A percentile compares a stretch with the other conserved stretches of the same genome.
Evolutionary conservation across 2,888 invertebrate species (phyloP).

Genomic region (Leptinotarsa rubiginosa): DNA sequence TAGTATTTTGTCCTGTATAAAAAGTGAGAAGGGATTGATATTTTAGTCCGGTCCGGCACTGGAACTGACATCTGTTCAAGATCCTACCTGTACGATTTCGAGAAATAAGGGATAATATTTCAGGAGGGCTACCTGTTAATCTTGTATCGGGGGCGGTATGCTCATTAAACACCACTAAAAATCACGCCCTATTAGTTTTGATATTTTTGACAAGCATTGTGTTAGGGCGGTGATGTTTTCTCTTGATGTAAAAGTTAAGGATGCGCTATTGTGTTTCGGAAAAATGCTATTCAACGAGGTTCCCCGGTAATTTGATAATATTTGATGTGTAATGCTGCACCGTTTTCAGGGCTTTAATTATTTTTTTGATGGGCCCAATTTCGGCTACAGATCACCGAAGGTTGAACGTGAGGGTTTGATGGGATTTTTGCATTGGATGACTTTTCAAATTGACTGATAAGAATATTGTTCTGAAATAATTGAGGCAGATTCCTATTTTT

Average conservation of each 20-base stretch:
- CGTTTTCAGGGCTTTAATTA: slow-evolving; percentile 34
- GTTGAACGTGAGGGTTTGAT: slow-evolving; percentile 12
- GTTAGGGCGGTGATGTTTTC: slow-evolving; percentile 49
- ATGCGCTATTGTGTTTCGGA: slow-evolving; percentile 39
- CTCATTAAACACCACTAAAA: slow-evolving; percentile 48
- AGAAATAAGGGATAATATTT: slow-evolving; percentile 51
- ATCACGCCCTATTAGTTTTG: slow-evolving; percentile 47
- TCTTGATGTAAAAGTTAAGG: slow-evolving; percentile 40
- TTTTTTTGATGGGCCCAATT: slow-evolving; percentile 20
- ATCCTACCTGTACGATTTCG: slow-evolving; percentile 28
- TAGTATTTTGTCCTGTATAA: too few species aligned
- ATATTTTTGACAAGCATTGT: slow-evolving; percentile 49
- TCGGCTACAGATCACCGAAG: slow-evolving; percentile 3
- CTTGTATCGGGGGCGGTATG: slow-evolving; percentile 48
- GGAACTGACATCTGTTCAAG: slow-evolving; percentile 39
- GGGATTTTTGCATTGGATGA: slow-evolving; percentile 14
- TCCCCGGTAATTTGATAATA: slow-evolving; percentile 37
- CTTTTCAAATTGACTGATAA: slow-evolving; percentile 10
- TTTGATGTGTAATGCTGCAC: slow-evolving; percentile 40
- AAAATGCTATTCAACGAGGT: slow-evolving; percentile 36
- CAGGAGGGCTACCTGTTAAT: slow-evolving; percentile 54
- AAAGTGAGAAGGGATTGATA: too few species aligned
- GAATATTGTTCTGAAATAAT: neutral
- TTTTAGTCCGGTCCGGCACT: neutral
- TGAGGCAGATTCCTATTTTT: neutral